phyloP scores from a whole-genome alignment of 2,888 invertebrate genomes.

The Rhingia campestris region DNA sequence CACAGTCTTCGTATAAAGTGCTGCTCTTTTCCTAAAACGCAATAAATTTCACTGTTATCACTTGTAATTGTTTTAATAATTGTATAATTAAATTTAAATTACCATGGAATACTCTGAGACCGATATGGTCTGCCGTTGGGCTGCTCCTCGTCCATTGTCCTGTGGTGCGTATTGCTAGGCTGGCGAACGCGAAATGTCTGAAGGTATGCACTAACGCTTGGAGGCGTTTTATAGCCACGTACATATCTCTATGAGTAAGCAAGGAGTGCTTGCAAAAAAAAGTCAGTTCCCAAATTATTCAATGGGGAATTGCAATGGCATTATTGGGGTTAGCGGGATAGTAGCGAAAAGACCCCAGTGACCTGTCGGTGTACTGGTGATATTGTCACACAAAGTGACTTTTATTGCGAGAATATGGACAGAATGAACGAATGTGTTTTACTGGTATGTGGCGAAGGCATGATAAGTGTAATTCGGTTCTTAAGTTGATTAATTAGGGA shows the following conservation, averaged over 20 bases:
- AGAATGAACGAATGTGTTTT: neutral
- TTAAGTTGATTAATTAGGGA: constrained; percentile 18
- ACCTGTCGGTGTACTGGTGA: constrained; percentile 1
- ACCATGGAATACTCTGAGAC: constrained; percentile 59
- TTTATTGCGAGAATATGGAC: constrained; percentile 3
- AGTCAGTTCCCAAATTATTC: constrained; percentile 70
- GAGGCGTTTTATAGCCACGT: constrained; percentile 63
- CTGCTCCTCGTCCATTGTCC: constrained; percentile 48
- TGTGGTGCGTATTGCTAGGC: constrained; percentile 42
- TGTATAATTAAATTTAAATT: neutral
- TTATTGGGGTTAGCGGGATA: constrained; percentile 47
- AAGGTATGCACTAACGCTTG: constrained; percentile 28
- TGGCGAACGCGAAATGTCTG: constrained; percentile 58
- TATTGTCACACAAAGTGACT: constrained; percentile 43
- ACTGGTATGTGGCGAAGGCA: neutral
- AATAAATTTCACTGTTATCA: neutral
- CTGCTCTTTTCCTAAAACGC: constrained; percentile 79
- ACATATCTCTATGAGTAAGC: constrained; percentile 29
- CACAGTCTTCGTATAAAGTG: constrained; percentile 79
- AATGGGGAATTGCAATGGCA: constrained; percentile 63
- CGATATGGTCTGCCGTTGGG: constrained; percentile 45
- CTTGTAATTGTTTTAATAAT: neutral
- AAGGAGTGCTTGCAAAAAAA: constrained; percentile 57
- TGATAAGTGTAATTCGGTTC: constrained; percentile 1
- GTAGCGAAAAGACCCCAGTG: constrained; percentile 31